phyloP scores from a whole-genome alignment of 2,113 vertebrate species.

The Poecilia latipinna region DNA sequence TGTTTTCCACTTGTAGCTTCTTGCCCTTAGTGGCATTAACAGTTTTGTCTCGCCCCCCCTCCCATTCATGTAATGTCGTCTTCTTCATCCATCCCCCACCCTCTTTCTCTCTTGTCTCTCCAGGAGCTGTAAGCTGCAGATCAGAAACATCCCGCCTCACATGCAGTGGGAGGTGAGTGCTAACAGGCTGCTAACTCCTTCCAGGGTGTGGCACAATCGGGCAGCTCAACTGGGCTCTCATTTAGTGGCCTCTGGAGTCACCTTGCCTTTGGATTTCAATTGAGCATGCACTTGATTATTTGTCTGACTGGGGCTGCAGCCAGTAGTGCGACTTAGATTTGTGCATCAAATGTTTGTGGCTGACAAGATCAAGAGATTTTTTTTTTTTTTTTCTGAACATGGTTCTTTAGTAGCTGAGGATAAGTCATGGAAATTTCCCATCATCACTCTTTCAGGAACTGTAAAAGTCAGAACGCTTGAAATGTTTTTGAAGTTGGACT shows the following conservation, averaged over 20 bases:
- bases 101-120: constrained; percentile 35
- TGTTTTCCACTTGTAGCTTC: constrained; percentile 18
- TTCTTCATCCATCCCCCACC: constrained; percentile 8
- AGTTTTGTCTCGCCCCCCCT: background rate
- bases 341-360: background rate
- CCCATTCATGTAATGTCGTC: background rate
- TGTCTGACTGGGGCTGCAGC: background rate
- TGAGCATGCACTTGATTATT: constrained; percentile 26
- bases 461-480: background rate
- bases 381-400: background rate
- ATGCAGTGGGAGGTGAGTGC: constrained; percentile 95
- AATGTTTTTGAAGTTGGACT: background rate
- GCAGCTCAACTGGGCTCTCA: constrained; percentile 34
- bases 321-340: background rate
- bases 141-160: constrained; percentile 95
- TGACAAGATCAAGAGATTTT: background rate
- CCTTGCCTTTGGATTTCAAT: constrained; percentile 38
- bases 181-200: constrained; percentile 64
- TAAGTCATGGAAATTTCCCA: background rate
- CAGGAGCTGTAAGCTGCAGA: constrained; percentile 95
- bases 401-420: background rate
- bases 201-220: constrained; percentile 50
- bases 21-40: constrained; percentile 11
- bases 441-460: background rate
- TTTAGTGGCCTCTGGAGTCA: constrained; percentile 46